Conservation (phyloP, 1,140 invertebrate species). For the Batillaria attramentaria region DNA sequence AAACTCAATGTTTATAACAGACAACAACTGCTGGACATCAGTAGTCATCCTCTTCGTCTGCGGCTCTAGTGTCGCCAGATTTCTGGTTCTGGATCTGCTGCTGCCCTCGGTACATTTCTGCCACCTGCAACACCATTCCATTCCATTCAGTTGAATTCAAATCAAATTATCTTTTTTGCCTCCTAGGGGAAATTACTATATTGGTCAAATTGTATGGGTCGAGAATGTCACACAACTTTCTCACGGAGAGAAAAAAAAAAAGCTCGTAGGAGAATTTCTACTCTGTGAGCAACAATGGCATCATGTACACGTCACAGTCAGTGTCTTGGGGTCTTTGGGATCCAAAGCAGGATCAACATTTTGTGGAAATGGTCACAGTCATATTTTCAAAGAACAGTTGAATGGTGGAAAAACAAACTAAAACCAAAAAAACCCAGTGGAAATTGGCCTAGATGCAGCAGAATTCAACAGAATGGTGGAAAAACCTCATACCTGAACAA, state of each 20-base stretch:
- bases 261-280: no score
- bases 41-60: constrained; percentile 65
- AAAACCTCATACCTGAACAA: not conserved
- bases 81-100: constrained; percentile 91
- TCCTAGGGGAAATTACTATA: not conserved
- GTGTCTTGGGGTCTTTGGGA: no score
- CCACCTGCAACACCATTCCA: constrained; percentile 72
- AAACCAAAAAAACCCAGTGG: not conserved
- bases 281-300: no score
- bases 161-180: not conserved
- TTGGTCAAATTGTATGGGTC: not conserved
- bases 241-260: not conserved
- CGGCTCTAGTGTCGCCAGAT: constrained; percentile 42
- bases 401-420: not conserved
- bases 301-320: no score
- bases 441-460: no score
- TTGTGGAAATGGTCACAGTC: not conserved
- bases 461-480: not conserved
- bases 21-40: no score
- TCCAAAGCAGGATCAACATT: no score
- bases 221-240: not conserved
- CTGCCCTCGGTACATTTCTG: constrained; percentile 88
- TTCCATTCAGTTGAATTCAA: not conserved
- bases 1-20: no score
- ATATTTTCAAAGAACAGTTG: not conserved